Base-by-base conservation (phyloP, 2,888 invertebrate species). In the Lepidochitona cinerea region DNA sequence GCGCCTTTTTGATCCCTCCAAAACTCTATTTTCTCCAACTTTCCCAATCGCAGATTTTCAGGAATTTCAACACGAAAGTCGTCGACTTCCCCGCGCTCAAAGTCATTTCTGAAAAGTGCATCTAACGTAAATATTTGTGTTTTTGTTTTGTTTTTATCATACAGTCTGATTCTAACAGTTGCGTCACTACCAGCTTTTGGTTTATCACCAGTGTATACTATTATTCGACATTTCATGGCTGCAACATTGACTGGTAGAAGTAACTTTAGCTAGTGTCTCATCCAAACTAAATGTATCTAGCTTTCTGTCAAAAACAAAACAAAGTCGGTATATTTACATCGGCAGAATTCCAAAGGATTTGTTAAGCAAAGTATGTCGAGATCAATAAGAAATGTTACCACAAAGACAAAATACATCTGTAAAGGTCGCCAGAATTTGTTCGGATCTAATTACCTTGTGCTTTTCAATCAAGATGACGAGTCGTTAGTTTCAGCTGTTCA, bases 181-280 rank as follows among this genome's bases (percentile, higher is more conserved):
- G 91, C 91, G 75, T 91, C 91, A 0, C 90, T 90, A 1, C 90
- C 90, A 0, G 91, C 87, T 26, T 86, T 83, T 74, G 87, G 88
- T 37, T 86, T 84, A 79, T 92, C 91, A 0, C 92, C 91, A 0
- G 92, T 92, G 52, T 86, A 86, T 5, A 92, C 91, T 32, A 23
- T 23, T 2, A 59, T 12, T 26, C 26, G 18, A 32, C 29, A 59
- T 14, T 23, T 14, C 59, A 59, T 59, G 59, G 23, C 32, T 18
- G 23, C 59, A 23, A 29, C 59, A 32, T 59, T 23, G 23, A 26
- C 18, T 23, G 3, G 49, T 49, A 23, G 3, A 49, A n/a, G 7
- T 49, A 49, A 41, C n/a, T n/a, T n/a, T n/a, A n/a, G n/a, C n/a
- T n/a, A n/a, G n/a, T n/a, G n/a, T n/a, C n/a, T n/a, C n/a, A n/a